phyloP scores from a whole-genome alignment of 2,113 vertebrate species.

The Campylomormyrus tamandua region DNA sequence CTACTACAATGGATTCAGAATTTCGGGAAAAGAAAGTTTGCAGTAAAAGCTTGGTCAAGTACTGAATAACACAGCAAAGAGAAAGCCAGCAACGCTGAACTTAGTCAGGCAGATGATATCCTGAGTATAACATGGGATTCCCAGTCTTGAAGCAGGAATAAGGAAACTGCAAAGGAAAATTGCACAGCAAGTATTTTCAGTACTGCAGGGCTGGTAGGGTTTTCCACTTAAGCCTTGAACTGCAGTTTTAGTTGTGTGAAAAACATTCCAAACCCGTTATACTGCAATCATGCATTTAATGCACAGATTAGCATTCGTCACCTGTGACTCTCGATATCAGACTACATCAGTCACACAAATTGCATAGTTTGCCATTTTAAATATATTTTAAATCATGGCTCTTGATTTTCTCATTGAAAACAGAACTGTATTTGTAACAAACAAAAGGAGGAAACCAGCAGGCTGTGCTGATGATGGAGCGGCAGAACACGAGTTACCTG shows the following conservation, averaged over 20 bases:
- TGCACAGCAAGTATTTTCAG: neutral
- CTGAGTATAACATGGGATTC: neutral
- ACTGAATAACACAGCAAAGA: neutral
- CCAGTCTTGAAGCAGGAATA: neutral
- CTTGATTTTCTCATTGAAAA: neutral
- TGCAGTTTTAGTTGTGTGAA: neutral
- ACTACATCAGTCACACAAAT: neutral
- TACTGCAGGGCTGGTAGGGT: neutral
- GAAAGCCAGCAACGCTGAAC: neutral
- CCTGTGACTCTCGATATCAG: neutral
- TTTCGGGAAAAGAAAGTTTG: neutral
- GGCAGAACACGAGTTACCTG: neutral
- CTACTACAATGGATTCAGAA: neutral
- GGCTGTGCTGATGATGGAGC: neutral
- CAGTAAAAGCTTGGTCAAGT: neutral
- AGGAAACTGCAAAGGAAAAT: neutral
- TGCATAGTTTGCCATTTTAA: neutral
- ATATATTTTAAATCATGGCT: neutral
- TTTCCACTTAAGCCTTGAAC: neutral
- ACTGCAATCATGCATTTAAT: neutral
- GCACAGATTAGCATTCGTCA: neutral
- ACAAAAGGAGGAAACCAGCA: neutral
- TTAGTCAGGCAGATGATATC: neutral
- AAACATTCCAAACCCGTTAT: neutral
- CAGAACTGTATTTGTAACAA: neutral